Evolutionary conservation across 1,140 invertebrate genomes (phyloP).

Genomic region (Macrocentrus cingulum): DNA sequence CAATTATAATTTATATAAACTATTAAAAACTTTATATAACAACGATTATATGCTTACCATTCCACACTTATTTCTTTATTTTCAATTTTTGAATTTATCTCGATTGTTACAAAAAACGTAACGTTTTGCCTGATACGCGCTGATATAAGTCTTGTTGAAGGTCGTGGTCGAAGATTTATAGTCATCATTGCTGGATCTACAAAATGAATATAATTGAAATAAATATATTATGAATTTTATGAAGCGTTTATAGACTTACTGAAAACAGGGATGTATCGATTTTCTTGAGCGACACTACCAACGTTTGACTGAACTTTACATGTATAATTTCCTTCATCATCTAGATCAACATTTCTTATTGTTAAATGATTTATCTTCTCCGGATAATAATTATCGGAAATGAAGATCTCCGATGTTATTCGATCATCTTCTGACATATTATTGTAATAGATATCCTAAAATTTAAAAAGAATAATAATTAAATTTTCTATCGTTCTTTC

Average conservation of each 20-base stretch:
- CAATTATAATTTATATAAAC: no score
- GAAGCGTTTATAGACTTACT: conserved; percentile 56
- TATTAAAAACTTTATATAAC: no score
- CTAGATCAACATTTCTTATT: conserved; percentile 49
- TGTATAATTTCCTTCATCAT: conserved; percentile 60
- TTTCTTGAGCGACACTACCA: conserved; percentile 37
- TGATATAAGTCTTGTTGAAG: conserved; percentile 24
- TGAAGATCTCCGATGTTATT: no score
- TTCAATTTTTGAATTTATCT: no score
- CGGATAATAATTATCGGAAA: conserved; percentile 24
- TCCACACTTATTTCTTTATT: no score
- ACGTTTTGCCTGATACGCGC: no score
- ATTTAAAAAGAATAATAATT: no score
- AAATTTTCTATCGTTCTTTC: no score
- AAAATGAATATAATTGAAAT: no score
- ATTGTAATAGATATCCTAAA: no score
- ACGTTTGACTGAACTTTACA: conserved; percentile 56
- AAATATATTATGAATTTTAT: conserved; percentile 36
- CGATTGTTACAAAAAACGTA: no score
- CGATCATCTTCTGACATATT: neutral
- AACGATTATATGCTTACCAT: no score
- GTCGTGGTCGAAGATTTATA: conserved; percentile 48
- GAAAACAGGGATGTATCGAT: conserved; percentile 51
- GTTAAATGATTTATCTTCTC: conserved; percentile 41
- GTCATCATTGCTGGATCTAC: conserved; percentile 28